Conservation (phyloP, 2,888 invertebrate genomes). For the Trissoscelio sp. region DNA sequence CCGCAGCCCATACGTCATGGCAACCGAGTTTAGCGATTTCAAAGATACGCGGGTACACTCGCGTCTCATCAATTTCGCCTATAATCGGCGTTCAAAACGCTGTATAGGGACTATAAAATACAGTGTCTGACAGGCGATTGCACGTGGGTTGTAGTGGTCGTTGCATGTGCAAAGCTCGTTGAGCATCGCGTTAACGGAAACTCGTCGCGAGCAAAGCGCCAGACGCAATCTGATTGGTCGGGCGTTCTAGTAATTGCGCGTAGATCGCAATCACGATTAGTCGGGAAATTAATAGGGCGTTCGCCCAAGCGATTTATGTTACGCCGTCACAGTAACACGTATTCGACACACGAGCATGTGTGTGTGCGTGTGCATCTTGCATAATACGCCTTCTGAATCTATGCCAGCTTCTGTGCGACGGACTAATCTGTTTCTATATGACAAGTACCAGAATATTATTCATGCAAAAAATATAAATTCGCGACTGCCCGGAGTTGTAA, state of each 20-base stretch:
- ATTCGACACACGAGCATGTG: slow-evolving; percentile 5
- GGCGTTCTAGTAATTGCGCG: slow-evolving; percentile 81
- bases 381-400: slow-evolving; percentile 65
- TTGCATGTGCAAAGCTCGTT: slow-evolving; percentile 77
- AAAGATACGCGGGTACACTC: slow-evolving; percentile 63
- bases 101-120: slow-evolving; percentile 67
- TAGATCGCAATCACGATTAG: slow-evolving; percentile 81
- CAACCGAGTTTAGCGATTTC: slow-evolving; percentile 56
- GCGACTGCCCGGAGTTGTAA: slow-evolving; percentile 20
- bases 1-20: slow-evolving; percentile 42
- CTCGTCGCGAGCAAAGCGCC: slow-evolving; percentile 74
- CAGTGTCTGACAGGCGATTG: slow-evolving; percentile 67
- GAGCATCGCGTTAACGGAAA: slow-evolving; percentile 75
- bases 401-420: slow-evolving; percentile 61
- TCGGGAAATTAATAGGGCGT: slow-evolving; percentile 80
- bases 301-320: slow-evolving; percentile 77
- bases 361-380: slow-evolving; percentile 43
- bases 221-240: slow-evolving; percentile 77
- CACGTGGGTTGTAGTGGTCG: slow-evolving; percentile 61
- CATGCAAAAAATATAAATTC: slow-evolving; percentile 64
- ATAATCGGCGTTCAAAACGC: slow-evolving; percentile 68
- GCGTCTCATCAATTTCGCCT: slow-evolving; percentile 70
- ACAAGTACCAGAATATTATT: slow-evolving; percentile 57
- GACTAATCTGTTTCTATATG: slow-evolving; percentile 54
- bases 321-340: slow-evolving; percentile 66